Percentiles rank a stretch among this genome's conserved stretches.
These are phyloP conservation scores for Myripristis jacobus DNA, from an alignment of 2,797 vertebrate species.

Conservation along the genomic window DNA sequence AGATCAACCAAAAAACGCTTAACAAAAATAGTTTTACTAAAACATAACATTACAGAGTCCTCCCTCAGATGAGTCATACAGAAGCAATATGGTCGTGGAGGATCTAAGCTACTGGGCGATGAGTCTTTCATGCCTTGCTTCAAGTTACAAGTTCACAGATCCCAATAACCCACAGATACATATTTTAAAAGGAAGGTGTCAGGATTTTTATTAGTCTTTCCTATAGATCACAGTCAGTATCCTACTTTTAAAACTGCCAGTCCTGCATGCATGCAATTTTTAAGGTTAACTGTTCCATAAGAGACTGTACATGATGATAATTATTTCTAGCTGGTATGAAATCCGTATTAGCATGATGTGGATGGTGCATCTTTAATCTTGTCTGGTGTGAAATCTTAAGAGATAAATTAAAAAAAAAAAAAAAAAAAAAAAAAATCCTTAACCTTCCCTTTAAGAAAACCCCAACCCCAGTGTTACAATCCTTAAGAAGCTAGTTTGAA, in stretches of 20 bases:
- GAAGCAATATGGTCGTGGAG: constrained; percentile 36
- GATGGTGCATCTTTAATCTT: constrained; percentile 21
- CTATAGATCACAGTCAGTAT: not conserved
- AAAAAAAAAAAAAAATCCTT: constrained; percentile 10
- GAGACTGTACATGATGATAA: not conserved
- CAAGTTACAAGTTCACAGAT: constrained; percentile 9
- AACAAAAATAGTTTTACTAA: constrained; percentile 64
- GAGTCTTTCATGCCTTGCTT: constrained; percentile 2
- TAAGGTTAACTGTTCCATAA: not conserved
- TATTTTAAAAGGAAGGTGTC: constrained; percentile 29
- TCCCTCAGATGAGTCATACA: constrained; percentile 56
- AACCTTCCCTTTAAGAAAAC: constrained; percentile 47
- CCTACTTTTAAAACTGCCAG: not conserved
- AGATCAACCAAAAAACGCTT: constrained; percentile 40
- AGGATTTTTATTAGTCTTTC: not conserved
- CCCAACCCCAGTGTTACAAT: constrained; percentile 4
- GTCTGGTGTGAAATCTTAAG: not conserved
- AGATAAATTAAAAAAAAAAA: not conserved
- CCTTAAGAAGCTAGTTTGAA: constrained; percentile 14
- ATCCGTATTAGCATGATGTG: constrained; percentile 3
- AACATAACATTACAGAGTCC: constrained; percentile 53
- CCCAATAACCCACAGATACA: not conserved
- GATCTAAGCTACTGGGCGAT: constrained; percentile 10
- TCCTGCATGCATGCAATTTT: not conserved
- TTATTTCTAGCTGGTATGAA: constrained; percentile 24